Evolutionary conservation across 2,113 vertebrate genomes (phyloP).

Genomic region (Tetrax tetrax): DNA sequence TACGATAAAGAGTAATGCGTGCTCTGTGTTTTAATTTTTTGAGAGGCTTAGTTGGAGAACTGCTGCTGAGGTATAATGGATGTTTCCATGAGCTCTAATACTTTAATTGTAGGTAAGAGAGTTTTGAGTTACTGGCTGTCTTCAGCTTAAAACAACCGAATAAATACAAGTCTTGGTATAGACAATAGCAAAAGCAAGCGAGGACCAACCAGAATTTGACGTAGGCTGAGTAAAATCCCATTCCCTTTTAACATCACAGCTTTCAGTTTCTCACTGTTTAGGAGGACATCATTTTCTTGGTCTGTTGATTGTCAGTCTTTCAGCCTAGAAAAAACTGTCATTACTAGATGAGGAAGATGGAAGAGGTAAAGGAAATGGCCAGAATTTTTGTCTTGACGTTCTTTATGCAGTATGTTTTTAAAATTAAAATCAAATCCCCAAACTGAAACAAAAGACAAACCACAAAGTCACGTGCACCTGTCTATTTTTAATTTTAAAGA

Average conservation of each 20-base stretch:
- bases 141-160: constrained; percentile 18
- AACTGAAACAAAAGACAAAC: neutral
- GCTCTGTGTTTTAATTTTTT: constrained; percentile 7
- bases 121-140: constrained; percentile 1
- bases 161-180: neutral
- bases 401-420: neutral
- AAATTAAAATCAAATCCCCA: neutral
- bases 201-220: neutral
- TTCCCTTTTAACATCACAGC: neutral
- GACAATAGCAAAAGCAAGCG: neutral
- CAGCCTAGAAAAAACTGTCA: neutral
- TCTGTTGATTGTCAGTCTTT: neutral
- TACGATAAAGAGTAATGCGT: neutral
- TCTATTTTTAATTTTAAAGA: neutral
- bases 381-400: neutral
- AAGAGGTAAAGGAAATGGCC: neutral
- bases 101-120: constrained; percentile 31
- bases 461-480: neutral
- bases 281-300: neutral
- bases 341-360: neutral
- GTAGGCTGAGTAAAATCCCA: neutral
- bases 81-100: constrained; percentile 6
- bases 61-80: neutral
- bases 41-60: neutral
- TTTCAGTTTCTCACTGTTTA: neutral